Base-by-base conservation (phyloP, 1,140 invertebrate genomes). In the Hylaeus anthracinus region DNA sequence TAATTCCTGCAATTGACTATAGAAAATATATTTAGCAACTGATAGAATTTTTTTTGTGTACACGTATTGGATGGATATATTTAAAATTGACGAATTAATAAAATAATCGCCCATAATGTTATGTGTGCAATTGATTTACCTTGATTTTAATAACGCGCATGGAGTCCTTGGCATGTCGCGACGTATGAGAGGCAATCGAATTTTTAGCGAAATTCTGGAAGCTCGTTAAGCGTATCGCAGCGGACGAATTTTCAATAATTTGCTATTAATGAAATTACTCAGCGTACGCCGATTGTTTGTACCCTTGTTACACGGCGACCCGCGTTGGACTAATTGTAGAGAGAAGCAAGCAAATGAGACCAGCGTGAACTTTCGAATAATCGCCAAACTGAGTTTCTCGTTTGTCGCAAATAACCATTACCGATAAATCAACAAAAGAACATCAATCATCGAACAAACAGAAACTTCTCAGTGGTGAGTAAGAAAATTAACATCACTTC, bases 261-360 rank as follows among this genome's bases (percentile, higher is more conserved):
- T 72, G 75, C 78, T 81, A 86, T 81, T 83, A 83, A 88, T 83
- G 71, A 73, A 85, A 83, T 88, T 82, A 83, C 74, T 73, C 56
- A 9, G 53, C 63, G 75, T 63, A 70, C 74, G 5, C 26, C 70
- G 70, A 74, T 67, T 84, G 74, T 82, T 84, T 83, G 75, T 56
- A 58, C 56, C 61, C 67, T 72, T 69, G 74, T 78, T 82, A 70
- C 72, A 67, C 65, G 12, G 51, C 45, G 45, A 80, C 74, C 43
- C 63, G 63, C 61, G 72, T 51, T 10, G 5, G 74, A 53, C 41
- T 69, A 73, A 81, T 81, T 81, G 56, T 53, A 64, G 51, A 73
- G 73, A 76, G 70, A 69, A 76, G 56, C 65, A 69, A 63, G 73
- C 73, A 55, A 74, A 64, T 37, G 67, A 72, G 76, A 72, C 63